Evolutionary conservation across 2,888 invertebrate species (phyloP).

Genomic region (Cataglyphis cursor): DNA sequence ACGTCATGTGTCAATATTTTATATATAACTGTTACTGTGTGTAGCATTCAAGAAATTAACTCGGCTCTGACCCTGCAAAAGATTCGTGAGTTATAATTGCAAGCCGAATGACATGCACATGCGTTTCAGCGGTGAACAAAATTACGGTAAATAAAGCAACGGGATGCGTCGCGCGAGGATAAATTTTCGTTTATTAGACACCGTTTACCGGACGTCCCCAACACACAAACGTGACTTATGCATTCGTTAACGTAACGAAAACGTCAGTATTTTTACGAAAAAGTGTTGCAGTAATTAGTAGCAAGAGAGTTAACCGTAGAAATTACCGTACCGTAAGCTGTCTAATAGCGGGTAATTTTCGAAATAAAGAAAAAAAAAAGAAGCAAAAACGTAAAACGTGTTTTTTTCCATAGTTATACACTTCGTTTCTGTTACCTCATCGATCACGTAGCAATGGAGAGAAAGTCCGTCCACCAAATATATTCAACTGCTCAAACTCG

Average conservation of each 20-base stretch:
- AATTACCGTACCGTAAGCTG: conserved; percentile 46
- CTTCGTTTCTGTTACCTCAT: conserved; percentile 45
- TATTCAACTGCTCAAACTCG: conserved; percentile 34
- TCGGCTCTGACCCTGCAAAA: conserved; percentile 9
- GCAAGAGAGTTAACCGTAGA: conserved; percentile 27
- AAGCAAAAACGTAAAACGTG: conserved; percentile 19
- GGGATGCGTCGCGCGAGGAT: conserved; percentile 42
- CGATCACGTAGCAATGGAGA: conserved; percentile 41
- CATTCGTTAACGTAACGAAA: conserved; percentile 53
- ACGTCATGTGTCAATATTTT: neutral
- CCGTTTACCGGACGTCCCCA: conserved; percentile 12
- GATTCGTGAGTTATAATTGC: conserved; percentile 56
- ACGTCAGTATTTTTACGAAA: conserved; percentile 44
- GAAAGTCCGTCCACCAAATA: conserved; percentile 26
- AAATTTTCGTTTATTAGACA: conserved; percentile 69
- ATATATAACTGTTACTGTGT: neutral
- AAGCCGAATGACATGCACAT: conserved; percentile 56
- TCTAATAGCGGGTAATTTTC: conserved; percentile 49
- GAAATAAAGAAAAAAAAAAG: conserved; percentile 19
- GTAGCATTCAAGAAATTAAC: neutral
- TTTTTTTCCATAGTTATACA: conserved; percentile 32
- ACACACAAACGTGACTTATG: conserved; percentile 44
- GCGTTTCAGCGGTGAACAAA: conserved; percentile 50
- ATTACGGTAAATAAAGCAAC: conserved; percentile 62
- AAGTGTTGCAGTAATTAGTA: conserved; percentile 54